A percentile compares a stretch with the other conserved stretches of the same genome.
phyloP scores from a whole-genome alignment of 2,888 invertebrate species.

The Agapetus fuscipes region DNA sequence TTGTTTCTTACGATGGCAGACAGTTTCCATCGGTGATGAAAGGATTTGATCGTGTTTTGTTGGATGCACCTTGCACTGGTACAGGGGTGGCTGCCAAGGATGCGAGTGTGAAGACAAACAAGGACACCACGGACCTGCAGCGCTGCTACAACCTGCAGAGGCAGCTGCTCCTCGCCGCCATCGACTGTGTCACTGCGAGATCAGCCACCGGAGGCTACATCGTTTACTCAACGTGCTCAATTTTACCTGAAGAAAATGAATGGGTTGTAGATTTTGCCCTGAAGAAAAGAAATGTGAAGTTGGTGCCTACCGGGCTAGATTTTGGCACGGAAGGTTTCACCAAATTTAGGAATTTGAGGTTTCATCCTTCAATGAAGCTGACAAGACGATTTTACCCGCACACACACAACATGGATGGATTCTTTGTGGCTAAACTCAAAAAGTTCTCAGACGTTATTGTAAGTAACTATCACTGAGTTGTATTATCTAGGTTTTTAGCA shows the following conservation, averaged over 20 bases:
- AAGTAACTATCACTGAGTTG: no score
- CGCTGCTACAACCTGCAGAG: constrained; percentile 88
- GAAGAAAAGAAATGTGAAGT: constrained; percentile 84
- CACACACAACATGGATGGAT: constrained; percentile 98
- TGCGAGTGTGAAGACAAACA: constrained; percentile 88
- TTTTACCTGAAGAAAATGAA: constrained; percentile 97
- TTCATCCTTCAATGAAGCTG: constrained; percentile 82
- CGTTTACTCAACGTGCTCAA: constrained; percentile 98
- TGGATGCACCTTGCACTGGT: constrained; percentile 98
- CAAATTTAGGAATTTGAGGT: constrained; percentile 75
- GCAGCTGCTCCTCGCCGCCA: constrained; percentile 87
- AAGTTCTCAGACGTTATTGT: constrained; percentile 81
- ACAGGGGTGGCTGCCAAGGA: constrained; percentile 98
- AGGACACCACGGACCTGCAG: constrained; percentile 83
- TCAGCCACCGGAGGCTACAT: constrained; percentile 89
- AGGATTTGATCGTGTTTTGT: constrained; percentile 88
- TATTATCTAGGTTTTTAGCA: no score
- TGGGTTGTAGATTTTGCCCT: constrained; percentile 94
- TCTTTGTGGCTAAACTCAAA: constrained; percentile 96
- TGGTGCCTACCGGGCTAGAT: constrained; percentile 87
- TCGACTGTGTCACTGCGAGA: constrained; percentile 89
- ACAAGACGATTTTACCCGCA: constrained; percentile 95
- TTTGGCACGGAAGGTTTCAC: constrained; percentile 94
- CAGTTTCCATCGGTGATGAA: constrained; percentile 75
- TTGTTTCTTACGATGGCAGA: constrained; percentile 84